Evolutionary conservation across 2,888 invertebrate genomes (phyloP), one percentile per base, ranked within the genome.

Genomic region (Galerucella calmariensis): DNA sequence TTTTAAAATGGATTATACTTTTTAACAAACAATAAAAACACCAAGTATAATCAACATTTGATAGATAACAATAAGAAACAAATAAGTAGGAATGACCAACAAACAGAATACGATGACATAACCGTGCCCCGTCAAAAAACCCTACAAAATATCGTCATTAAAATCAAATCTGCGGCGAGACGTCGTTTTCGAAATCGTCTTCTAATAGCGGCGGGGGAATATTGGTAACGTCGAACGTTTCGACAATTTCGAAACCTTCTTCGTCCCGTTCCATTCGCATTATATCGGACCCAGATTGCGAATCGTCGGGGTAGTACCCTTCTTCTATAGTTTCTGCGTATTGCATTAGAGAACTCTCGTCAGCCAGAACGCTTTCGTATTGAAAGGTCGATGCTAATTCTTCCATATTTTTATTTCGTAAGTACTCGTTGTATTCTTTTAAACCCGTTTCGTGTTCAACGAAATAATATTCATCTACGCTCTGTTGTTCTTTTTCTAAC

Each of bases 201-300:
- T 92, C 91, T 82, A 94, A 90, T 78, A 94, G 88, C 70, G 94
- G 94, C 70, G 94, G 94, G n/a, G 94, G 94, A 82, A 94, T 90
- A 41, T 91, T 92, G 51, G 93, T 91, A 24, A 94, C 92, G 83
- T 94, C 94, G 84, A 94, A 92, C 83, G 92, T 92, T 79, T 94
- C 94, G n/a, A 92, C 92, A 73, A 92, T 88, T 85, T 93, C 90
- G 85, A 91, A 89, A 82, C 92, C 90, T 70, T 86, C 86, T 12
- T 87, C 87, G 51, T 87, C 87, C 69, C 84, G 84, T 79, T 88
- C 88, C 87, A 87, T 88, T 12, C 87, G 86, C 79, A 86, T 87
- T 65, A 88, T 88, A 81, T 88, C 88, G 1, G 87, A 87, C 24
- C 89, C 89, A 1, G 89, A 88, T 78, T 90, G 89, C 41, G 89